Conservation (phyloP, 1,140 invertebrate genomes). For the Eciton burchellii region DNA sequence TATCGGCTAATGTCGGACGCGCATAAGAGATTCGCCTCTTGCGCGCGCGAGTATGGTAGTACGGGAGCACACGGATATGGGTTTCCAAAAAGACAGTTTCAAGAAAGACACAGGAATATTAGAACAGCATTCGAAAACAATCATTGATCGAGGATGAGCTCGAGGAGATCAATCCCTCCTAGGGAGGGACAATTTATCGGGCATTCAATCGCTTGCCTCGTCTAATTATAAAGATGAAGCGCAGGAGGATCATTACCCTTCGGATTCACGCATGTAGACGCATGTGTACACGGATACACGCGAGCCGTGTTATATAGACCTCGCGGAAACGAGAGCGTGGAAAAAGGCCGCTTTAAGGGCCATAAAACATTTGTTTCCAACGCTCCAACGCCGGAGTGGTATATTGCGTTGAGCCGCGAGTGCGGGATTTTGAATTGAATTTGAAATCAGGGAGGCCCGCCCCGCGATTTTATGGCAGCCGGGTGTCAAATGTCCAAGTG, state of each 20-base stretch:
- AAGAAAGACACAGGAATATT: no score
- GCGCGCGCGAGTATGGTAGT: background rate
- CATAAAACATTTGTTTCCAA: constrained; percentile 84
- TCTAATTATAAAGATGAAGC: no score
- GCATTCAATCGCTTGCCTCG: no score
- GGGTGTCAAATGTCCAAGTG: constrained; percentile 78
- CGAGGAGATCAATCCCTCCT: no score
- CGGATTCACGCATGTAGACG: background rate
- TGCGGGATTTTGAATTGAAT: constrained; percentile 82
- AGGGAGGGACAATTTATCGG: no score
- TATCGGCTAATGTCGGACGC: constrained; percentile 34
- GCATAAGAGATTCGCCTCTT: constrained; percentile 4
- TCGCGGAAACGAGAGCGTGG: constrained; percentile 68
- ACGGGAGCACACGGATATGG: background rate
- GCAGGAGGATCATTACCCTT: no score
- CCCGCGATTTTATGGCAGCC: constrained; percentile 81
- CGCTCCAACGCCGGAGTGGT: constrained; percentile 60
- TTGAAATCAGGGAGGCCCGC: constrained; percentile 81
- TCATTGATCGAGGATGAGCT: no score
- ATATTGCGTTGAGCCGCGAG: constrained; percentile 74
- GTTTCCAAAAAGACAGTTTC: no score
- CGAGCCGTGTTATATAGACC: constrained; percentile 44
- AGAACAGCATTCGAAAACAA: no score
- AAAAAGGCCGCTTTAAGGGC: constrained; percentile 80
- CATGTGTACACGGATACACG: constrained; percentile 20